These are phyloP conservation scores for Sycon ciliatum DNA, from an alignment of 37 sponge, comb jelly and placozoan species.

Conservation along the genomic window DNA sequence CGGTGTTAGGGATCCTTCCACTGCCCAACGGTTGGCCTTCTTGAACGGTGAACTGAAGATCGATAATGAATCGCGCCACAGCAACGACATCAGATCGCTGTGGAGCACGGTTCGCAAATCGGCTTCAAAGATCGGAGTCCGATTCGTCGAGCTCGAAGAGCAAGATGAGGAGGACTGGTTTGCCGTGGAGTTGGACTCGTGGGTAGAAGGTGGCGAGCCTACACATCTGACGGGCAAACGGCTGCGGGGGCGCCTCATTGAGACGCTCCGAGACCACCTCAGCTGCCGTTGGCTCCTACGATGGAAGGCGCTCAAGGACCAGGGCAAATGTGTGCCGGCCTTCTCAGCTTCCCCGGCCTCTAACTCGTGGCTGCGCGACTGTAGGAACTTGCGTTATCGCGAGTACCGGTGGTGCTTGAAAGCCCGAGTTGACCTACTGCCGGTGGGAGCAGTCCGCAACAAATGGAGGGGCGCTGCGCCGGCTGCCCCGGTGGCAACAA, in stretches of 20 bases:
- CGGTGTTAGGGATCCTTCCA: too few relatives aligned
- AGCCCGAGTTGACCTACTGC: slow-evolving; percentile 33
- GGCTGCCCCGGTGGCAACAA: too few relatives aligned
- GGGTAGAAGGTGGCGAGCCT: too few relatives aligned
- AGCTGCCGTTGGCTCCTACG: not conserved
- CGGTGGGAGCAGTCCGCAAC: slow-evolving; percentile 15
- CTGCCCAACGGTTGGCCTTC: too few relatives aligned
- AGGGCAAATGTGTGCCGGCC: slow-evolving; percentile 21
- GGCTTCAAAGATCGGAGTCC: not conserved
- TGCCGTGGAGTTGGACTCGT: too few relatives aligned
- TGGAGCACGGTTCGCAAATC: slow-evolving; percentile 15
- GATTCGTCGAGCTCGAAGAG: slow-evolving; percentile 11
- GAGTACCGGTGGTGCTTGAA: slow-evolving; percentile 32
- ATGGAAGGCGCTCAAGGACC: slow-evolving; percentile 14
- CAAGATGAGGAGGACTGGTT: too few relatives aligned
- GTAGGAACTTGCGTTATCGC: slow-evolving; percentile 21
- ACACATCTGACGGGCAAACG: too few relatives aligned
- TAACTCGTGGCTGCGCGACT: slow-evolving; percentile 32
- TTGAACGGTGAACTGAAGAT: slow-evolving; percentile 17
- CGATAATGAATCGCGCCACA: slow-evolving; percentile 1
- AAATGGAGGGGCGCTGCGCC: too few relatives aligned
- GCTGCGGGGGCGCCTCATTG: not conserved
- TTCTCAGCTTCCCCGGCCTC: slow-evolving; percentile 15
- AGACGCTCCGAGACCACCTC: too few relatives aligned
- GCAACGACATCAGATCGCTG: slow-evolving; percentile 2